A percentile compares a stretch with the other conserved stretches of the same genome.
These are phyloP conservation scores for Dryobates pubescens DNA, from an alignment of 2,797 vertebrate species.

Conservation along the genomic window DNA sequence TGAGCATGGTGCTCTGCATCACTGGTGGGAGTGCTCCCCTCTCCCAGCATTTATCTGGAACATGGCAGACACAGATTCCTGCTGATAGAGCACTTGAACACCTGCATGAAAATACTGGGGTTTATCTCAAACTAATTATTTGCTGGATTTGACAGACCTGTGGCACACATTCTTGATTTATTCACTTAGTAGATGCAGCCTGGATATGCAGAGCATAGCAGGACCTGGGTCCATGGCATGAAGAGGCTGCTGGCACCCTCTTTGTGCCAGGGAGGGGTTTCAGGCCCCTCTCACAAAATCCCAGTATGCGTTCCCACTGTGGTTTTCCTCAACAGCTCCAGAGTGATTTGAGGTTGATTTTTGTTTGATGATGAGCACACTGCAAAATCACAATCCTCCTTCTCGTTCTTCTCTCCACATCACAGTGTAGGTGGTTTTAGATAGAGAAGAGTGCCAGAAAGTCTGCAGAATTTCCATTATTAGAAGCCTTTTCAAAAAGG, in stretches of 20 bases:
- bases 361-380: background rate
- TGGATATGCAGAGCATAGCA: background rate
- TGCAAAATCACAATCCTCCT: background rate
- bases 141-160: background rate
- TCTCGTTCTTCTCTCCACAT: background rate
- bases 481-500: background rate
- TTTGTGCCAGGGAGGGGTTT: background rate
- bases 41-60: conserved; percentile 18
- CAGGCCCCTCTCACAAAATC: rapidly evolving
- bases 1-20: background rate
- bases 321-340: background rate
- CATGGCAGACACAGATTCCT: conserved; percentile 35
- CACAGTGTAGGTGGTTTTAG: background rate
- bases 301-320: background rate
- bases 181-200: background rate
- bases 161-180: background rate
- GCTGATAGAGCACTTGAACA: conserved; percentile 23
- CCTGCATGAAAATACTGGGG: background rate
- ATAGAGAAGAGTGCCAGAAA: background rate
- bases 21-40: background rate
- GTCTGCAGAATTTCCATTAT: background rate
- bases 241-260: background rate
- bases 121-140: conserved; percentile 20
- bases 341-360: background rate
- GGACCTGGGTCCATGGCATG: rapidly evolving